phyloP scores from a whole-genome alignment of 2,797 vertebrate species.

The Sparidentex hasta region DNA sequence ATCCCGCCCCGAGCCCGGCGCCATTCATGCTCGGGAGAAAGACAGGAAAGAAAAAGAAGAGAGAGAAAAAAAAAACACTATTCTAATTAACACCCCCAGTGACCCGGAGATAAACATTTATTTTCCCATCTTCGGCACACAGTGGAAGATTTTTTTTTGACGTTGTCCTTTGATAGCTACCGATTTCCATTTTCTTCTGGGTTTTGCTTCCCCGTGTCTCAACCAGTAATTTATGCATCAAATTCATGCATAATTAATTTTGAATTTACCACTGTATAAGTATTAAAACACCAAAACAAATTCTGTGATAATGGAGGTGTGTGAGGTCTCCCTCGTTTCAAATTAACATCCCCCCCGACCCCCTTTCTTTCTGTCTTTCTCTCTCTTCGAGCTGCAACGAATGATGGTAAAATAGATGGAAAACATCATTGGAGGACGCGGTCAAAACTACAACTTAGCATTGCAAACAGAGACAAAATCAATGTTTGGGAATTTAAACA shows the following conservation, averaged over 20 bases:
- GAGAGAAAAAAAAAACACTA: conserved; percentile 70
- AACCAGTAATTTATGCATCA: conserved; percentile 85
- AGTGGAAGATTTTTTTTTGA: conserved; percentile 75
- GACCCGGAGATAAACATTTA: conserved; percentile 89
- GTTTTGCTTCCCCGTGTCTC: conserved; percentile 58
- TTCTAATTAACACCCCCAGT: conserved; percentile 93
- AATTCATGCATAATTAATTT: conserved; percentile 91
- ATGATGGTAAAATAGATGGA: conserved; percentile 38
- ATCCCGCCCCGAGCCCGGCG: conserved; percentile 72
- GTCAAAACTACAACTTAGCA: conserved; percentile 20
- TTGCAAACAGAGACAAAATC: conserved; percentile 16
- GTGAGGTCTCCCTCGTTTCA: conserved; percentile 75
- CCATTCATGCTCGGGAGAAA: conserved; percentile 80
- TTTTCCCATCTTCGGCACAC: conserved; percentile 81
- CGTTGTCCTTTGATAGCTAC: conserved; percentile 84
- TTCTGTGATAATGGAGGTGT: conserved; percentile 81
- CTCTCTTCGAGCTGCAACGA: conserved; percentile 31
- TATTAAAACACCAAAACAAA: conserved; percentile 85
- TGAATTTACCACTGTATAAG: conserved; percentile 86
- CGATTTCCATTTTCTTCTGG: conserved; percentile 80
- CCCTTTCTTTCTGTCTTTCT: neutral
- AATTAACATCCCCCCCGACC: conserved; percentile 59
- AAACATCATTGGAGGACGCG: conserved; percentile 23
- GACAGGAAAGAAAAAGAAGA: conserved; percentile 41
- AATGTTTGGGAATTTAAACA: neutral